Conservation (phyloP, 2,797 vertebrate genomes). For the Jordanella pulchra region DNA sequence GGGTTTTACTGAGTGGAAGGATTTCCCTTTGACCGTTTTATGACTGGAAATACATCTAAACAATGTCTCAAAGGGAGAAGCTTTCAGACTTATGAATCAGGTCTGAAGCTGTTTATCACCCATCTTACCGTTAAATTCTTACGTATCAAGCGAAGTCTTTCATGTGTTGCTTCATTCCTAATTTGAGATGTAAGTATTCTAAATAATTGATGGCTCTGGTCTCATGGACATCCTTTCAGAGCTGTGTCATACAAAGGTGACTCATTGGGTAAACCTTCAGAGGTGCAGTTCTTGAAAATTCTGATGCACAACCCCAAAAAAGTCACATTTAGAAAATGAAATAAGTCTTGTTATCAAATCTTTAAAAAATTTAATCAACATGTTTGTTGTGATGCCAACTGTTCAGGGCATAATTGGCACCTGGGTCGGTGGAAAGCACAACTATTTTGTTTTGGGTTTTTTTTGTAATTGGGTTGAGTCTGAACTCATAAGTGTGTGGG, state of each 20-base stretch:
- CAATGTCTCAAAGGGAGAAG: not conserved
- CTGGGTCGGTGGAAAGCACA: not conserved
- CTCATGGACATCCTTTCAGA: not conserved
- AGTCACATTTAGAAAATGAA: not conserved
- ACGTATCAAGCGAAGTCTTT: not conserved
- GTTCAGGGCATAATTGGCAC: too few species aligned
- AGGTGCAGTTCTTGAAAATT: not conserved
- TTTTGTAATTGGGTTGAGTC: not conserved
- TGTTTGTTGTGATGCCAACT: too few species aligned
- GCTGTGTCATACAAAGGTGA: not conserved
- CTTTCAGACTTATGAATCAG: not conserved
- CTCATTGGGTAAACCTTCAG: not conserved
- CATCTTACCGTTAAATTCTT: not conserved
- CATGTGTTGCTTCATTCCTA: not conserved
- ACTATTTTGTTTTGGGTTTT: not conserved
- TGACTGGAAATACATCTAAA: slow-evolving; percentile 11
- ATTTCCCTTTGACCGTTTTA: slow-evolving; percentile 47
- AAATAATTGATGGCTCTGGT: not conserved
- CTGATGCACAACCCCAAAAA: not conserved
- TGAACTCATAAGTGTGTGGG: not conserved
- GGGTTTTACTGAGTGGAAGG: slow-evolving; percentile 48
- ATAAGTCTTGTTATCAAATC: too few species aligned
- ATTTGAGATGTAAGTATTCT: not conserved
- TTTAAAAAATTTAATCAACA: too few species aligned
- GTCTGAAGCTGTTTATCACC: not conserved